phyloP scores from a whole-genome alignment of 2,888 invertebrate genomes.

The Athalia cordata region DNA sequence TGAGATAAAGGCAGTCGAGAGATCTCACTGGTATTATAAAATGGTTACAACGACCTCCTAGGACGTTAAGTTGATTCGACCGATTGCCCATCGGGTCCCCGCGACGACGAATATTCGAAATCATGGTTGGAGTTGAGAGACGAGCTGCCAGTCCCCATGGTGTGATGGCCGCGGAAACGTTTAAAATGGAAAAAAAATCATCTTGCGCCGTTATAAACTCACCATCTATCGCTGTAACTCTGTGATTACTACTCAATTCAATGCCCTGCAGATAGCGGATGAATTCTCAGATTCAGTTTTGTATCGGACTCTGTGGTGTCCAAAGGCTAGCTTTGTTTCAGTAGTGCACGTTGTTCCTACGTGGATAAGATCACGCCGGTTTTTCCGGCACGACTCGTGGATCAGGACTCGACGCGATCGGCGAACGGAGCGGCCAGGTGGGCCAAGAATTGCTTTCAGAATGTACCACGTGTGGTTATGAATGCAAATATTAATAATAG shows the following conservation, averaged over 20 bases:
- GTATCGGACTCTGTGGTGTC: neutral
- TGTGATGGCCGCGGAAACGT: slow-evolving; percentile 25
- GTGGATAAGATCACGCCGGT: slow-evolving; percentile 17
- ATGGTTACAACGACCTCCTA: slow-evolving; percentile 42
- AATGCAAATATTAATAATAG: slow-evolving; percentile 44
- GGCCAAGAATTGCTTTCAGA: slow-evolving; percentile 28
- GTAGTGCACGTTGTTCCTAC: neutral
- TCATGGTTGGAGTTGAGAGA: slow-evolving; percentile 28
- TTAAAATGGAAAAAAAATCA: neutral
- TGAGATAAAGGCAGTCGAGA: slow-evolving; percentile 28
- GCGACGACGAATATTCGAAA: neutral
- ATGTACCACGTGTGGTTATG: slow-evolving; percentile 29
- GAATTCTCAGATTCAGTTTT: slow-evolving; percentile 11
- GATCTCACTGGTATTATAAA: slow-evolving; percentile 40
- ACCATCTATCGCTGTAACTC: slow-evolving; percentile 1
- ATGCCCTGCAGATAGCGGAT: neutral
- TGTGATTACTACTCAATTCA: slow-evolving; percentile 24
- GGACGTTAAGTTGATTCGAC: slow-evolving; percentile 18
- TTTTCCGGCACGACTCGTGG: neutral
- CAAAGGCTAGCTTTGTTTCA: slow-evolving; percentile 9
- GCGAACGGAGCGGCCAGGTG: slow-evolving; percentile 9
- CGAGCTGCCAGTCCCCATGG: neutral
- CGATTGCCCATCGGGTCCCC: neutral
- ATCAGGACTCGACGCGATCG: slow-evolving; percentile 15
- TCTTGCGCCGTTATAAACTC: slow-evolving; percentile 20